A percentile compares a stretch with the other conserved stretches of the same genome.
Evolutionary conservation across 1,140 invertebrate species (phyloP).

Genomic region (Aradophagus sp.): DNA sequence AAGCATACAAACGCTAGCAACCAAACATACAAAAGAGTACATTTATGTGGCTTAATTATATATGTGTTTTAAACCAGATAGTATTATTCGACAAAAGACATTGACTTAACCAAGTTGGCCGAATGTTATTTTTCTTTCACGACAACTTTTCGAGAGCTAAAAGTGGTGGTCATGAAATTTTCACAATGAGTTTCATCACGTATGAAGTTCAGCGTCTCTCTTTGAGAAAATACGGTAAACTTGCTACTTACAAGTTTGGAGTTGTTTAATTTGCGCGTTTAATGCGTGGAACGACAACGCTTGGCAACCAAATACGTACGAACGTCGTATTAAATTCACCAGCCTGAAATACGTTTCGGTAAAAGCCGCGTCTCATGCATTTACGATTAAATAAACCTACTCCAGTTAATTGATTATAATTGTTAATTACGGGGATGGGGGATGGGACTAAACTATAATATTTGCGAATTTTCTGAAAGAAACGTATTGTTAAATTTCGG

Average conservation of each 20-base stretch:
- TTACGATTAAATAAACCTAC: too few relatives aligned
- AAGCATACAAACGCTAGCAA: too few relatives aligned
- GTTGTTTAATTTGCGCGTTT: constrained; percentile 35
- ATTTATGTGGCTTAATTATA: too few relatives aligned
- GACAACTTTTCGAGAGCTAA: constrained; percentile 5
- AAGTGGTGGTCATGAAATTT: constrained; percentile 19
- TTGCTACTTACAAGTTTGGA: constrained; percentile 31
- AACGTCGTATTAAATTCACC: constrained; percentile 19
- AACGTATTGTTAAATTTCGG: too few relatives aligned
- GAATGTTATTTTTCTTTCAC: constrained; percentile 16
- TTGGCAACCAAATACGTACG: constrained; percentile 8
- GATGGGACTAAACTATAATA: too few relatives aligned
- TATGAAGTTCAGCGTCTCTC: neutral
- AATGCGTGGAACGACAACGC: constrained; percentile 16
- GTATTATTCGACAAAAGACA: too few relatives aligned
- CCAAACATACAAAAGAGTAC: too few relatives aligned
- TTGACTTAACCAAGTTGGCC: neutral
- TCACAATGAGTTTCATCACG: constrained; percentile 13
- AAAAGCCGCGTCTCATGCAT: constrained; percentile 8
- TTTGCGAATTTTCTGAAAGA: too few relatives aligned
- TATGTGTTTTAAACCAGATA: too few relatives aligned
- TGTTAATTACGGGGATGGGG: too few relatives aligned
- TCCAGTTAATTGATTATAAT: too few relatives aligned
- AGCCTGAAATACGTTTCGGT: neutral
- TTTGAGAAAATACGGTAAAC: constrained; percentile 38